Evolutionary conservation across 2,888 invertebrate genomes (phyloP), one percentile per base, ranked within the genome.

Genomic region (Tachina fera): DNA sequence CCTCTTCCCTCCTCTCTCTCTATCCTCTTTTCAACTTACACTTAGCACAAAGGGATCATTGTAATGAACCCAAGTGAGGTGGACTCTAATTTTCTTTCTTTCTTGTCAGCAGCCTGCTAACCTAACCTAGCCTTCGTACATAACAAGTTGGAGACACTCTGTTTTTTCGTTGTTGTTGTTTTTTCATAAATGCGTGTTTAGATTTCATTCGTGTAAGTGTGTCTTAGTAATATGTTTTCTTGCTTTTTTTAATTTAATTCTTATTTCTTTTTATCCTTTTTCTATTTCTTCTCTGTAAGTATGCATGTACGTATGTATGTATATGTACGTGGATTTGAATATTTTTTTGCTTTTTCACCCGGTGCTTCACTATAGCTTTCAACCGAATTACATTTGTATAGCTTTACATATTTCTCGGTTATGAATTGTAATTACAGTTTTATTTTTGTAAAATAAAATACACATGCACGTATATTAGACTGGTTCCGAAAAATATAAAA

Each of bases 191-290:
- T 74, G 43, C 14, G 60, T 61, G 60, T 74, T 68, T 60, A 60
- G 61, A 68, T 74, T 68, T 84, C 61, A 77, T 84, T 51, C 65
- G 77, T 74, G 81, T 72, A 84, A 63, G 72, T 84, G 67, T 77
- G 84, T 45, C 77, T 72, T 19, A 53, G 49, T 74, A 79, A 79
- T 74, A 68, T 74, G 72, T 68, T 65, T 72, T 68, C 39, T 53
- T 68, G 45, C 41, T 51, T 68, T 43, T 60, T 74, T 80, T 43
- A 60, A 53, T 78, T 78, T 14, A 1, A 13, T 39, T 53, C 14
- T 53, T 31, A 19, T 60, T 19, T 39, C 16, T 56, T 13, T 70
- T 51, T 31, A 43, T 65, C 47, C 43, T 79, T 43, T 72, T 63
- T 45, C 41, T 70, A 43, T 51, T 43, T 51, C 16, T 19, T 22